A percentile compares a stretch with the other conserved stretches of the same genome.
Evolutionary conservation across 1,140 invertebrate species (phyloP).

Genomic region (Ips nitidus): DNA sequence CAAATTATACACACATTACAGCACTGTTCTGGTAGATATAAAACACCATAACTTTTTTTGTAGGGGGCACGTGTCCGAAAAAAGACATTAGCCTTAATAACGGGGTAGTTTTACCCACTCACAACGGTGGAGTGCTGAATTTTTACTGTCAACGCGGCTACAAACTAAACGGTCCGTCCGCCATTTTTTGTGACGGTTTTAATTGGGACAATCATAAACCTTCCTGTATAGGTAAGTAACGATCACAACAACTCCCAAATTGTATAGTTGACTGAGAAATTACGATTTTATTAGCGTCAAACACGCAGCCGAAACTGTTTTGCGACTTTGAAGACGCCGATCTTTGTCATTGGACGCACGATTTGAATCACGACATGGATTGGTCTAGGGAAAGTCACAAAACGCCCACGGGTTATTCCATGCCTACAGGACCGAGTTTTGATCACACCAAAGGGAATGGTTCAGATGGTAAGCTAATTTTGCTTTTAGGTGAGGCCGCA

Average conservation of each 20-base stretch:
- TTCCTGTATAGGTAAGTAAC: slow-evolving; percentile 60
- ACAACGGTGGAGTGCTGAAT: slow-evolving; percentile 59
- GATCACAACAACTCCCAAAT: neutral
- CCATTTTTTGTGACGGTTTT: slow-evolving; percentile 65
- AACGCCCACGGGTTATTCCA: slow-evolving; percentile 63
- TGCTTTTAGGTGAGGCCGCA: neutral
- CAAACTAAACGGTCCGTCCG: slow-evolving; percentile 56
- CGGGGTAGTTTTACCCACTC: slow-evolving; percentile 55
- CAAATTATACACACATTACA: too few species aligned
- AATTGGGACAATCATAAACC: slow-evolving; percentile 64
- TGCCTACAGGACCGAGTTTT: slow-evolving; percentile 70
- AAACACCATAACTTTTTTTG: neutral
- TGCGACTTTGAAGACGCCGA: slow-evolving; percentile 73
- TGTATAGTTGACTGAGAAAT: neutral
- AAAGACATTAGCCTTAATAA: slow-evolving; percentile 47
- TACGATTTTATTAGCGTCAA: neutral
- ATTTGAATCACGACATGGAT: slow-evolving; percentile 72
- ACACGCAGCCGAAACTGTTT: slow-evolving; percentile 45
- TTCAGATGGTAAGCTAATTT: slow-evolving; percentile 56
- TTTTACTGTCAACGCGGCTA: slow-evolving; percentile 67
- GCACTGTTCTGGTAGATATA: too few species aligned
- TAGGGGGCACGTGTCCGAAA: slow-evolving; percentile 27
- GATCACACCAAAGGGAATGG: slow-evolving; percentile 73
- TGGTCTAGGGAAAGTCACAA: slow-evolving; percentile 67
- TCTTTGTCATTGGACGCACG: slow-evolving; percentile 75